Conservation (phyloP, 1,140 invertebrate genomes). For the Pogonognathellus flavescens region DNA sequence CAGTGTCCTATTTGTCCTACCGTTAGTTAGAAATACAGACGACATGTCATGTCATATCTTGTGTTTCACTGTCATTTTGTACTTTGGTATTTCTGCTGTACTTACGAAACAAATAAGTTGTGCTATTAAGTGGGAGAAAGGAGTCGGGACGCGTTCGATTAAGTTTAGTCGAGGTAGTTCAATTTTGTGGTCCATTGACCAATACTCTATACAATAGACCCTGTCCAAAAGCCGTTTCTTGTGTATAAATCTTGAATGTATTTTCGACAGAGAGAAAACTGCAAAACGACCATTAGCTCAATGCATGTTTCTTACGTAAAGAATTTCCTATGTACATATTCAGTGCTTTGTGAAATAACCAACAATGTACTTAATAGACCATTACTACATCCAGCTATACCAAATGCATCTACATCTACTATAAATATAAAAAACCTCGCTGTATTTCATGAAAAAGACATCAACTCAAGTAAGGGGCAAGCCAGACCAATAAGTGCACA, state of each 20-base stretch:
- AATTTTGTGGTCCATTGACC: slow-evolving; percentile 60
- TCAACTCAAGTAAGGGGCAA: slow-evolving; percentile 30
- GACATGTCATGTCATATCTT: slow-evolving; percentile 22
- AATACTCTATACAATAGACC: slow-evolving; percentile 53
- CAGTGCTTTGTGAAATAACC: slow-evolving; percentile 37
- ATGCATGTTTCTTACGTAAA: background rate
- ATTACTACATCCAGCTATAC: background rate
- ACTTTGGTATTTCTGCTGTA: background rate
- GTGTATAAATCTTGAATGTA: slow-evolving; percentile 1
- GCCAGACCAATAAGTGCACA: slow-evolving; percentile 31
- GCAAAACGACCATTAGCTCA: background rate
- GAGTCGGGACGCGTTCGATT: slow-evolving; percentile 15
- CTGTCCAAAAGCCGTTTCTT: background rate
- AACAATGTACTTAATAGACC: slow-evolving; percentile 33
- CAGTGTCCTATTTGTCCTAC: no score
- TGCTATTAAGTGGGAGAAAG: slow-evolving; percentile 30
- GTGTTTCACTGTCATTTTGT: slow-evolving; percentile 2
- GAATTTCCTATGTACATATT: slow-evolving; percentile 24
- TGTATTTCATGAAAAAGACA: slow-evolving; percentile 22
- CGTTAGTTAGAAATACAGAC: no score
- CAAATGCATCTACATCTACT: no score
- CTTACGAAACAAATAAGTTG: background rate
- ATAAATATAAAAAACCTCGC: background rate
- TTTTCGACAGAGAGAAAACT: background rate
- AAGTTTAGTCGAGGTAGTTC: slow-evolving; percentile 54